Evolutionary conservation across 2,113 vertebrate species (phyloP).

Genomic region (Rhinopomastus cyanomelas): DNA sequence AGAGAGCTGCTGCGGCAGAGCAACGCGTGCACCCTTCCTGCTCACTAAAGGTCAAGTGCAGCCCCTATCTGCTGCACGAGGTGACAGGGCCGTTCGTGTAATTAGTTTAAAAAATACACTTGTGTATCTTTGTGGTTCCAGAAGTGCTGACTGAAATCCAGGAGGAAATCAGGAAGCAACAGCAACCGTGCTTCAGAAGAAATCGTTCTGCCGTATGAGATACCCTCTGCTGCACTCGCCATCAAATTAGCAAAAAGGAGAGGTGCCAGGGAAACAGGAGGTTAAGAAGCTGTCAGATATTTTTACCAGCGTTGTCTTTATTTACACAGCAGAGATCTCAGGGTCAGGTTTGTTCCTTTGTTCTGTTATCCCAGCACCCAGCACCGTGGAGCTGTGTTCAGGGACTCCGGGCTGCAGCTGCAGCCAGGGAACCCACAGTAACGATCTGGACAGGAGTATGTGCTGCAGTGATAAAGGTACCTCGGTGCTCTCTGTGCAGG

Average conservation of each 20-base stretch:
- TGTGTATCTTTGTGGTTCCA: not conserved
- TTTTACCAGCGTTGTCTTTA: not conserved
- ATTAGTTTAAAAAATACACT: not conserved
- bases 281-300: not conserved
- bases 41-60: not conserved
- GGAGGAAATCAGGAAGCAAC: not conserved
- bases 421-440: not conserved
- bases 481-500: not conserved
- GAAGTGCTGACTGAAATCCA: not conserved
- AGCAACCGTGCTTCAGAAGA: not conserved
- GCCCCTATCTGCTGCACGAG: not conserved
- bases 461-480: not conserved
- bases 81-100: not conserved
- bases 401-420: not conserved
- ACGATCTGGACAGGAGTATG: not conserved
- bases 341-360: not conserved
- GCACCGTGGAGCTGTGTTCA: not conserved
- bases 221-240: not conserved
- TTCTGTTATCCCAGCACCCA: not conserved
- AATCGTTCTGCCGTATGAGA: not conserved
- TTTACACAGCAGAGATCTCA: not conserved
- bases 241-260: not conserved
- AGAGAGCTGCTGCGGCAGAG: not conserved
- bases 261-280: not conserved
- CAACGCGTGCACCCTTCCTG: not conserved